Evolutionary conservation across 2,888 invertebrate species (phyloP).

Genomic region (Thumatha senex): DNA sequence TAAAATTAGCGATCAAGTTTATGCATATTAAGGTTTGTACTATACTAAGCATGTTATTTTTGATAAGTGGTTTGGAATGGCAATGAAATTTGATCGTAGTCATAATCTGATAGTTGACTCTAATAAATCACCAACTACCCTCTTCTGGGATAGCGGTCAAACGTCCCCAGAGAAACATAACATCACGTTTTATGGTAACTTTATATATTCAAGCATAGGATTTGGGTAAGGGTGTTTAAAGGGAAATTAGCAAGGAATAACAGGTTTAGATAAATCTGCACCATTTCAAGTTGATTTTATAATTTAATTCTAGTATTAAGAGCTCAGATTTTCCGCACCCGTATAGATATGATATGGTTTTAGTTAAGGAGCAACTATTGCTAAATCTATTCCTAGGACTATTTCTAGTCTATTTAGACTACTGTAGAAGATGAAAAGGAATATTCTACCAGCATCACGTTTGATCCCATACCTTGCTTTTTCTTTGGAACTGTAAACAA

Average conservation of each 20-base stretch:
- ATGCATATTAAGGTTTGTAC: slow-evolving; percentile 24
- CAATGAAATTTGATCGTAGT: slow-evolving; percentile 53
- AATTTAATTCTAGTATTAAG: too few relatives aligned
- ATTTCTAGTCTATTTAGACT: slow-evolving; percentile 75
- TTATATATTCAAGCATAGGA: slow-evolving; percentile 17
- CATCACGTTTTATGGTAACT: slow-evolving; percentile 74
- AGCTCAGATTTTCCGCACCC: too few relatives aligned
- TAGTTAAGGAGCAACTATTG: slow-evolving; percentile 51
- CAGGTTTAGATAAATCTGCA: slow-evolving; percentile 10
- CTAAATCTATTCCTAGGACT: slow-evolving; percentile 56
- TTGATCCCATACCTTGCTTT: slow-evolving; percentile 86
- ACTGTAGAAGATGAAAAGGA: slow-evolving; percentile 80
- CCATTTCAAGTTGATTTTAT: too few relatives aligned
- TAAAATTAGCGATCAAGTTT: slow-evolving; percentile 28
- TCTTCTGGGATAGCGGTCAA: slow-evolving; percentile 44
- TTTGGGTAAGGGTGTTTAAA: slow-evolving; percentile 13
- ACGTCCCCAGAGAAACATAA: slow-evolving; percentile 31
- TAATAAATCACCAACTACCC: slow-evolving; percentile 52
- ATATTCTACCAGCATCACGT: slow-evolving; percentile 83
- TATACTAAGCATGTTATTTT: slow-evolving; percentile 31
- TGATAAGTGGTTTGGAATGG: slow-evolving; percentile 50
- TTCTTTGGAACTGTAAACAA: slow-evolving; percentile 93
- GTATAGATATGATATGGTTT: slow-evolving; percentile 7
- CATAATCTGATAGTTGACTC: slow-evolving; percentile 49
- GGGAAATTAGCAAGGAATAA: slow-evolving; percentile 43